phyloP scores from a whole-genome alignment of 92 coral and sea anemone genomes.

The Galaxea fascicularis region DNA sequence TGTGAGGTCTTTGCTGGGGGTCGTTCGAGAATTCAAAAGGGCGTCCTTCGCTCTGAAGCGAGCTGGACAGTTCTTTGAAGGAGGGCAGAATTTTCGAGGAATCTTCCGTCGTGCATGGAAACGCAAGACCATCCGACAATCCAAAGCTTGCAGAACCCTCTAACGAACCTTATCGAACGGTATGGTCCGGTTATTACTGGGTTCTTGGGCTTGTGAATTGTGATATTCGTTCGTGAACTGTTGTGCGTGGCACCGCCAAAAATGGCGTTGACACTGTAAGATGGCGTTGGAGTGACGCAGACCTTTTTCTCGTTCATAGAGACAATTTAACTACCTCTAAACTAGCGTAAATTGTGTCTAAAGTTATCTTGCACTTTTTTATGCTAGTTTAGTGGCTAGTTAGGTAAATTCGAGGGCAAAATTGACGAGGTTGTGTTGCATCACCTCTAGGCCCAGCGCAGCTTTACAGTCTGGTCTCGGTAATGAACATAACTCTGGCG shows the following conservation, averaged over 20 bases:
- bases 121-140: conserved; percentile 99
- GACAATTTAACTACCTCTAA: conserved; percentile 38
- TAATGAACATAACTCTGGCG: conserved; percentile 93
- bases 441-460: conserved; percentile 98
- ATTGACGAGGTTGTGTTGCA: conserved; percentile 92
- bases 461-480: conserved; percentile 96
- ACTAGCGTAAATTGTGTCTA: conserved; percentile 74
- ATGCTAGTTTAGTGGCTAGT: conserved; percentile 71
- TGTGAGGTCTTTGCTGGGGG: conserved; percentile 98
- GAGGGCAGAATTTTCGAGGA: conserved; percentile 76
- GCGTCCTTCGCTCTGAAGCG: conserved; percentile 98
- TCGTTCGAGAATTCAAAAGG: conserved; percentile 96
- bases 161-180: conserved; percentile 93
- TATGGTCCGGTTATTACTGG: conserved; percentile 92
- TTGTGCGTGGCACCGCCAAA: conserved; percentile 92
- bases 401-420: conserved; percentile 71
- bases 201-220: conserved; percentile 68
- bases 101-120: conserved; percentile 99
- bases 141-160: conserved; percentile 95
- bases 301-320: conserved; percentile 78
- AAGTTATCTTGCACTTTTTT: conserved; percentile 75
- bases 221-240: conserved; percentile 78
- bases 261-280: conserved; percentile 89
- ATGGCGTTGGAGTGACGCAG: conserved; percentile 92
- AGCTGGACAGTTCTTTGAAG: conserved; percentile 84